phyloP scores from a whole-genome alignment of 2,888 invertebrate genomes.

The Nomada ruficornis region DNA sequence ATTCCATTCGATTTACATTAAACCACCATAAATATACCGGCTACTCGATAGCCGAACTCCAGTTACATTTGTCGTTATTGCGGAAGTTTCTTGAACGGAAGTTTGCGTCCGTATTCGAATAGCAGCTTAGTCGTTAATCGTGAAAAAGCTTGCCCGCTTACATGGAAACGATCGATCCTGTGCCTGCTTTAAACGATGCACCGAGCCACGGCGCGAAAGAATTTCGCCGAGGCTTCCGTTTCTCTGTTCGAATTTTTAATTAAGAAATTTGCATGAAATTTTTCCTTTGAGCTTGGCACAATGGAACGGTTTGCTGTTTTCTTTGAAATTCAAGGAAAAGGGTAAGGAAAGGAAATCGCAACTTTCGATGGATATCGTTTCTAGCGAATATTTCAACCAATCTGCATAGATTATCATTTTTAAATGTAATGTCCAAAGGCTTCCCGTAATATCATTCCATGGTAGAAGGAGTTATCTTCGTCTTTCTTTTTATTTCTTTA shows the following conservation, averaged over 20 bases:
- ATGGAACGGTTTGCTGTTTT: neutral
- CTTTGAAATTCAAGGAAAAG: neutral
- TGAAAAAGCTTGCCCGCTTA: conserved; percentile 34
- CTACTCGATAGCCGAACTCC: conserved; percentile 42
- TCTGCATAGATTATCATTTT: too few relatives aligned
- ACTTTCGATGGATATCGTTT: too few relatives aligned
- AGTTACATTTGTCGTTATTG: conserved; percentile 53
- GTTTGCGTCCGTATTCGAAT: conserved; percentile 49
- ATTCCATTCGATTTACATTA: conserved; percentile 56
- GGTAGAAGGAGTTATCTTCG: too few relatives aligned
- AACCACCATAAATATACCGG: conserved; percentile 43
- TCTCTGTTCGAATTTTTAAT: conserved; percentile 21
- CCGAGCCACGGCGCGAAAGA: neutral
- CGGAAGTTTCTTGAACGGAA: conserved; percentile 44
- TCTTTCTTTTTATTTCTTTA: too few relatives aligned
- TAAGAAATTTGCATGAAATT: conserved; percentile 7
- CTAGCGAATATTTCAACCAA: too few relatives aligned
- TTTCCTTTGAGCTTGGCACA: neutral
- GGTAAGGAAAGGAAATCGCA: neutral
- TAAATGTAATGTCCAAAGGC: too few relatives aligned
- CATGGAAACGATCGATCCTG: conserved; percentile 10
- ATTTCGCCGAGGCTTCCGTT: conserved; percentile 18
- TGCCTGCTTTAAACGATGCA: neutral
- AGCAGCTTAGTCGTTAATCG: conserved; percentile 54
- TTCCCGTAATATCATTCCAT: too few relatives aligned